Conservation (phyloP, 2,113 vertebrate species). For the Tupaia tana region DNA sequence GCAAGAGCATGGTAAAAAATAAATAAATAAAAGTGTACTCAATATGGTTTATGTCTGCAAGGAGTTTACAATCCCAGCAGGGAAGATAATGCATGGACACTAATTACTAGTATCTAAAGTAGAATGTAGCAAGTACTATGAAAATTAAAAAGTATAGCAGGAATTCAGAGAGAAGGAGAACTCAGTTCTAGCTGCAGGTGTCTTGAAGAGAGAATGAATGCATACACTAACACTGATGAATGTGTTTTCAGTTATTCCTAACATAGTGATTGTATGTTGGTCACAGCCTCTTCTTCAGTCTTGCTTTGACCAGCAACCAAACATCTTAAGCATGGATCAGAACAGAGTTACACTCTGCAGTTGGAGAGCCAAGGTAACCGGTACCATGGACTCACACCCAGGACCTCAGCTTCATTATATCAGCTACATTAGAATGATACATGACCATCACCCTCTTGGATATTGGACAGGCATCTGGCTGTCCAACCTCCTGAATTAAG, state of each 20-base stretch:
- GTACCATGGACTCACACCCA: constrained; percentile 40
- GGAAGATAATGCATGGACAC: neutral
- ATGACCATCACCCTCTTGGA: constrained; percentile 49
- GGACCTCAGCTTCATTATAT: constrained; percentile 54
- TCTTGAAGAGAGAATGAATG: neutral
- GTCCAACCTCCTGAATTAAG: constrained; percentile 45
- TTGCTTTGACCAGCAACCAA: neutral
- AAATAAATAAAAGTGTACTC: constrained; percentile 43
- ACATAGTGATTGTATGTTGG: neutral
- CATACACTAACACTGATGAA: neutral
- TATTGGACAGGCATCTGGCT: constrained; percentile 56
- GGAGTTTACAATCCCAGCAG: constrained; percentile 34
- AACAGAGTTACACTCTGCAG: neutral
- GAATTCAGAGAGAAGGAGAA: neutral
- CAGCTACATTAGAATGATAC: constrained; percentile 58
- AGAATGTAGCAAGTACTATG: neutral
- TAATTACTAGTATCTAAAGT: constrained; percentile 11
- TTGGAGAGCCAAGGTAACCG: constrained; percentile 36
- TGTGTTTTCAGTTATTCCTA: neutral
- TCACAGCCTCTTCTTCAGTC: neutral
- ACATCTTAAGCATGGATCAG: neutral
- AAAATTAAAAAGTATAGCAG: neutral
- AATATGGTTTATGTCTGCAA: constrained; percentile 45
- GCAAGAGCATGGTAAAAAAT: neutral
- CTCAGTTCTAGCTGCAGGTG: neutral